Base-by-base conservation (phyloP, 2,888 invertebrate genomes). In the Lasioglossum pauxillum region DNA sequence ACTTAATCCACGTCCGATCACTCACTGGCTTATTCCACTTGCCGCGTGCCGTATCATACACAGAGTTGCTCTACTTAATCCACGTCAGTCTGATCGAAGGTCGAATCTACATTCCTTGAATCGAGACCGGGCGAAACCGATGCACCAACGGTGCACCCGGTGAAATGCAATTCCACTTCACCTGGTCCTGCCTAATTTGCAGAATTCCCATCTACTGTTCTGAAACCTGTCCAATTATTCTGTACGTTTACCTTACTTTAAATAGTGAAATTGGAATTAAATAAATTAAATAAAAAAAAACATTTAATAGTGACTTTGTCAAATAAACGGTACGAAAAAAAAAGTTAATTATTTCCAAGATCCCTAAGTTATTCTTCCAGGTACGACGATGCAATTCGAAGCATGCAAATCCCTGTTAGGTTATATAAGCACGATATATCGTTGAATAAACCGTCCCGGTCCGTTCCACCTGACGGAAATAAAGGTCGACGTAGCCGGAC, bases 401-500 rank as follows among this genome's bases (percentile, higher is more conserved):
- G 49, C 49, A 49, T 44, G 67, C 23, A 35, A 35, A 49, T 27
- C 41, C 78, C 31, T 35, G 78, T 67, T 67, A 10, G 23, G n/a
- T n/a, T n/a, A n/a, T n/a, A n/a, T n/a, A 31, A 19, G 41, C 69
- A 69, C 57, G 67, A 78, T 49, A 35, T 69, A 27, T 57, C 46
- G 41, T 14, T 16, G 74, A 53, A 74, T n/a, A 46, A 78, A 78
- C 75, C 64, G 67, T 69, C 10, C 38, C 53, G 41, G 31, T 23
- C 67, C 2, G 31, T 35, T 67, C 67, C 23, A 23, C 19, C 27
- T 49, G 41, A 31, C 69, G 44, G 38, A 67, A 44, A 72, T 72
- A 73, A 83, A 77, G 73, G 23, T 16, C 16, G n/a, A 5, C 69
- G 31, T 27, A 74, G 46, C 69, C 38, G 67, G 44, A 73, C 78